phyloP scores from a whole-genome alignment of 2,888 invertebrate species.

The Eupithecia subfuscata region DNA sequence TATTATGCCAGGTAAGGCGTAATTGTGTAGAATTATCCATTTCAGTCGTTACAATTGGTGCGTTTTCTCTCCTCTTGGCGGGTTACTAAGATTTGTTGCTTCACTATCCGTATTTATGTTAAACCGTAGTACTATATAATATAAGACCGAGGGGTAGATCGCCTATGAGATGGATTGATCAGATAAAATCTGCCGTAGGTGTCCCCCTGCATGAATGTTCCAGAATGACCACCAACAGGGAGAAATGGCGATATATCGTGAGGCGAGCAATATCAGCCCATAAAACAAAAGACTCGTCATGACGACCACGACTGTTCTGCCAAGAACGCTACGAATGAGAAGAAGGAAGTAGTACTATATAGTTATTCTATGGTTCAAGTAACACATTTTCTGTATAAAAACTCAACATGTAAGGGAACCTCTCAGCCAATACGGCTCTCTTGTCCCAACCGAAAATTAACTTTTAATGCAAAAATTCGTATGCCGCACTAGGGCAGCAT shows the following conservation, averaged over 20 bases:
- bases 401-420: background rate
- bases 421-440: background rate
- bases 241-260: too few species aligned
- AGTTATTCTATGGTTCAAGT: too few species aligned
- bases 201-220: too few species aligned
- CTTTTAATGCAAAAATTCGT: slow-evolving; percentile 1
- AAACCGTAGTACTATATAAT: background rate
- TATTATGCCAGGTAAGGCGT: slow-evolving; percentile 23
- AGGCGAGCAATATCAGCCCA: too few species aligned
- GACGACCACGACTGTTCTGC: too few species aligned
- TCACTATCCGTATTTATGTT: background rate
- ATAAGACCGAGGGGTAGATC: too few species aligned
- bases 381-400: background rate
- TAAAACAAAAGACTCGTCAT: too few species aligned
- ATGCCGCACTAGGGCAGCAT: background rate
- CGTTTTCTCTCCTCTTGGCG: slow-evolving; percentile 1
- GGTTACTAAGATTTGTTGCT: slow-evolving; percentile 13
- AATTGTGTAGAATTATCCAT: slow-evolving; percentile 23
- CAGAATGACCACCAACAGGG: too few species aligned
- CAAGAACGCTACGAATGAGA: too few species aligned
- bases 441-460: background rate
- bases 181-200: too few species aligned
- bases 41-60: slow-evolving; percentile 16
- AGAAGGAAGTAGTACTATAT: too few species aligned
- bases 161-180: too few species aligned